phyloP scores from a whole-genome alignment of 2,797 vertebrate genomes.

The Mormyrops boulengeri region DNA sequence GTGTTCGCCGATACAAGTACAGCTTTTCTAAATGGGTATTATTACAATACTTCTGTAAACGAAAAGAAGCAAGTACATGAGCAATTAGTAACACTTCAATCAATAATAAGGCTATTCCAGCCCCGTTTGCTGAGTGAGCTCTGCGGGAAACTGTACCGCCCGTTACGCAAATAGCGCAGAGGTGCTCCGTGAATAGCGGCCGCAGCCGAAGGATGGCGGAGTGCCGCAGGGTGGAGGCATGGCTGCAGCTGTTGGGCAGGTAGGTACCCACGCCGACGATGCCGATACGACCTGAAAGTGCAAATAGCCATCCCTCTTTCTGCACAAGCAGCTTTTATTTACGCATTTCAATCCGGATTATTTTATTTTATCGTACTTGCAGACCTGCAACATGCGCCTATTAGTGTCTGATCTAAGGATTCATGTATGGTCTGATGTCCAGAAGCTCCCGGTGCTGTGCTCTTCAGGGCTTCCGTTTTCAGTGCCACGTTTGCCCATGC shows the following conservation, averaged over 20 bases:
- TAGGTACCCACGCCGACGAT: background rate
- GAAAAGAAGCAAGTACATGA: background rate
- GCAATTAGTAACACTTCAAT: background rate
- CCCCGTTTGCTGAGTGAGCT: background rate
- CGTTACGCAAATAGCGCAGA: constrained; percentile 1
- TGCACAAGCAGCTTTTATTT: background rate
- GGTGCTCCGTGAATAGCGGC: background rate
- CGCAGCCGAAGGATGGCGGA: background rate
- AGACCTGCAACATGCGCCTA: background rate
- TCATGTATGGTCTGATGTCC: background rate
- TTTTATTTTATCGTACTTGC: background rate
- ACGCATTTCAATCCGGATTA: background rate
- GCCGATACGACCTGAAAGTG: background rate
- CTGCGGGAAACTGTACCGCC: background rate
- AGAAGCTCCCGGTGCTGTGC: background rate
- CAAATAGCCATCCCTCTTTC: background rate
- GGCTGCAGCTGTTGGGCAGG: constrained; percentile 16
- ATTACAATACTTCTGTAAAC: background rate
- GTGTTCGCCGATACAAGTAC: background rate
- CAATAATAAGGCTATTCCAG: background rate
- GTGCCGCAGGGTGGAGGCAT: background rate
- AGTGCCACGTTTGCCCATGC: background rate
- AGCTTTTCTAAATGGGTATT: background rate
- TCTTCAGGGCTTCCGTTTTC: background rate
- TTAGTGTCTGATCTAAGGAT: background rate